A percentile compares a stretch with the other conserved stretches of the same genome.
Evolutionary conservation across 2,888 invertebrate genomes (phyloP).

Genomic region (Pandemis corylana): DNA sequence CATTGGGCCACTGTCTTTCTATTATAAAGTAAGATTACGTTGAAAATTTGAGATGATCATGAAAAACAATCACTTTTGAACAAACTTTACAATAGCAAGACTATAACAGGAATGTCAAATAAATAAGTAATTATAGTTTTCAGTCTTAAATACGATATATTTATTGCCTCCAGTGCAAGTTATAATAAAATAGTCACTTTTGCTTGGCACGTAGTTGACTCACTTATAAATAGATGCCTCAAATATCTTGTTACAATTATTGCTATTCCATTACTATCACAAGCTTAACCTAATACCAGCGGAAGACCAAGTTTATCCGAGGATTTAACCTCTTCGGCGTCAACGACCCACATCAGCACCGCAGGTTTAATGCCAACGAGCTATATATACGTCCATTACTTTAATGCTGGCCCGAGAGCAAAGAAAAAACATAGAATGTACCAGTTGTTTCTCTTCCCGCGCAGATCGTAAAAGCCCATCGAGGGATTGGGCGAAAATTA

Average conservation of each 20-base stretch:
- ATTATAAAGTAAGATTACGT: not conserved
- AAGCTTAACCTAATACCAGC: slow-evolving; percentile 7
- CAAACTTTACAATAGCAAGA: slow-evolving; percentile 4
- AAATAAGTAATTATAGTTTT: not conserved
- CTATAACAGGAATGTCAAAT: slow-evolving; percentile 5
- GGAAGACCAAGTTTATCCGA: slow-evolving; percentile 9
- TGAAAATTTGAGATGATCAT: slow-evolving; percentile 20
- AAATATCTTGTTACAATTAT: not conserved
- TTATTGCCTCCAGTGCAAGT: not conserved
- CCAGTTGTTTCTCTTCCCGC: too few species aligned
- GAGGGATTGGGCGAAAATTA: too few species aligned
- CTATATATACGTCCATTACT: too few species aligned
- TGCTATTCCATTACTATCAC: slow-evolving; percentile 4
- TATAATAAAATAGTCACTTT: slow-evolving; percentile 4
- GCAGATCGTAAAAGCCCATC: too few species aligned
- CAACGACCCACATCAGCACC: too few species aligned
- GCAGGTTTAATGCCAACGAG: too few species aligned
- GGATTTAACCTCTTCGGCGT: too few species aligned
- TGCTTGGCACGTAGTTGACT: slow-evolving; percentile 14
- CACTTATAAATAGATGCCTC: slow-evolving; percentile 7
- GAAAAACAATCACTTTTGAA: slow-evolving; percentile 9
- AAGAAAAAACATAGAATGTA: too few species aligned
- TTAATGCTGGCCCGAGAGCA: too few species aligned
- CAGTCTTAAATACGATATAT: slow-evolving; percentile 23
- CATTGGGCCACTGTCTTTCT: not conserved